Conservation (phyloP, 2,888 invertebrate genomes). For the Melanchra persicariae region DNA sequence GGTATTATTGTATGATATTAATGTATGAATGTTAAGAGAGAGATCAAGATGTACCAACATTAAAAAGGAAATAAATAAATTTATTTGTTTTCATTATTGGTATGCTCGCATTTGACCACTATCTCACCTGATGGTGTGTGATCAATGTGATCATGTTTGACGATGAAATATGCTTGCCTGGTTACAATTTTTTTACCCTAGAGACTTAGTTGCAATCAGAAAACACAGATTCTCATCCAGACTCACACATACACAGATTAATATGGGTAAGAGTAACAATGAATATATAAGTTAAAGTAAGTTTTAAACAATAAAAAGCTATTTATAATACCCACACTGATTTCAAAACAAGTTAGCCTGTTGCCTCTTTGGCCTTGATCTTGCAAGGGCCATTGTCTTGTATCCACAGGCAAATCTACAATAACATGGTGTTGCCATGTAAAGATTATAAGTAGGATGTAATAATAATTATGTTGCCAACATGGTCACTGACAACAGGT, state of each 20-base stretch:
- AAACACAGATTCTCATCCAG: not conserved
- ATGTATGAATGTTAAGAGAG: too few relatives aligned
- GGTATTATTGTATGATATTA: too few relatives aligned
- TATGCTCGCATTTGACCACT: not conserved
- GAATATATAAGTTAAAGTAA: not conserved
- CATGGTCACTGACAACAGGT: too few relatives aligned
- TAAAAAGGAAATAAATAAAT: too few relatives aligned
- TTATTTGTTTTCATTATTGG: too few relatives aligned
- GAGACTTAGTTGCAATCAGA: not conserved
- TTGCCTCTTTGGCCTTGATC: constrained; percentile 44
- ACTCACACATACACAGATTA: too few relatives aligned
- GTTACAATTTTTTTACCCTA: not conserved
- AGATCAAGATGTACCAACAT: too few relatives aligned
- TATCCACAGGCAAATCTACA: constrained; percentile 1
- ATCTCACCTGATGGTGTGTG: not conserved
- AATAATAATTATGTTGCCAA: not conserved
- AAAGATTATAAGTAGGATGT: constrained; percentile 1
- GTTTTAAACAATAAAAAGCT: not conserved
- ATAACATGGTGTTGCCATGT: constrained; percentile 23
- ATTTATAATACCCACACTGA: not conserved
- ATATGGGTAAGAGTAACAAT: not conserved
- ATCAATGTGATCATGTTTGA: not conserved
- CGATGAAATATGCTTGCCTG: too few relatives aligned
- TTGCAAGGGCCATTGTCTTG: constrained; percentile 49
- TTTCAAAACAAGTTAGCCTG: constrained; percentile 21